Evolutionary conservation across 2,797 vertebrate species (phyloP), one percentile per base, ranked within the genome.

Genomic region (Notolepis coatsorum): DNA sequence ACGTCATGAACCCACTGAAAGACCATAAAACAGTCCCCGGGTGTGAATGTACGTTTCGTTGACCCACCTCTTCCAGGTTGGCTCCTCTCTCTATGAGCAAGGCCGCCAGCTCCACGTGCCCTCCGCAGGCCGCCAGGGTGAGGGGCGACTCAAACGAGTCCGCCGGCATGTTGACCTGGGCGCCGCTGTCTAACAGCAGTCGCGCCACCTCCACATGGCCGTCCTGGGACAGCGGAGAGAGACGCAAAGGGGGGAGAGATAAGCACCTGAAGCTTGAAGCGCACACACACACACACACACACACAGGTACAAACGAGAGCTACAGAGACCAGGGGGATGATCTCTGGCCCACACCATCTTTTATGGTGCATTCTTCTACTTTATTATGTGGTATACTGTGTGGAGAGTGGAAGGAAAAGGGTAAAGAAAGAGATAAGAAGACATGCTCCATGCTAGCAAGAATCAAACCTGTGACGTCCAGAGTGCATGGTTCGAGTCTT

Each of bases 141-240:
- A 99, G 91, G 0, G 98, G 98, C 9, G 98, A 99, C 67, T 99
- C 98, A 15, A 99, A 99, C 5, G 98, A 99, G 89, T 99, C 97
- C 0, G 97, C 97, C 46, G 98, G 98, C 97, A 99, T 99, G 84
- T 99, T 99, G 80, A 99, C 98, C 89, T 99, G 98, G 48, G 98
- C 98, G 3, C 98, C 98, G 58, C 98, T 99, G 91, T 99, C 98
- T 88, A 99, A 93, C 84, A 99, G 94, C 88, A 99, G 90, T 69
- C 97, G 95, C 4, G 98, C 98, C 84, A 99, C 98, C 84, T 98
- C 98, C 81, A 99, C 98, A 50, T 99, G 98, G 51, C 98, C 97
- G 27, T 99, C 98, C 98, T 99, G 83, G 90, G 90, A 91, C 90
- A 91, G 90, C 84, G 87, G 39, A 64, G 55, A 60, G 35, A 89